Percentiles rank a stretch among this genome's conserved stretches.
These are phyloP conservation scores for Anadara kagoshimensis DNA, from an alignment of 1,140 invertebrate genomes.

Conservation along the genomic window DNA sequence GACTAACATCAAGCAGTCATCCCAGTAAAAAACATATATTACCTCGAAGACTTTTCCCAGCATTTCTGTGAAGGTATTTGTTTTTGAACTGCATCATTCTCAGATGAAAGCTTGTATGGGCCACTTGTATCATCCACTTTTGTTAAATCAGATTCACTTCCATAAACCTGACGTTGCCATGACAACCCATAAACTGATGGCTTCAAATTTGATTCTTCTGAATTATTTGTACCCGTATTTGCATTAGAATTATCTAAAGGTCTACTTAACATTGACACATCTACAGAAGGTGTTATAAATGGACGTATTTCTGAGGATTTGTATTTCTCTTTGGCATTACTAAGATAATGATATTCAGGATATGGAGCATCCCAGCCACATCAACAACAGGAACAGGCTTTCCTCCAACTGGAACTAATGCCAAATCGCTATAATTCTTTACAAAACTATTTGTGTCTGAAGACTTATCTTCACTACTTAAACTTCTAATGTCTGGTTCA, in stretches of 20 bases:
- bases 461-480: no score
- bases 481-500: no score
- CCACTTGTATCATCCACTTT: not conserved
- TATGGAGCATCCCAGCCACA: conserved; percentile 32
- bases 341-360: conserved; percentile 32
- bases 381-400: conserved; percentile 39
- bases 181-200: conserved; percentile 55
- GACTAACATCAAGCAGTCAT: no score
- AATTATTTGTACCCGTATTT: not conserved
- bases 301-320: conserved; percentile 25
- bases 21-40: no score
- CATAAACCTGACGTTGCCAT: conserved; percentile 52
- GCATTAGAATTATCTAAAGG: not conserved
- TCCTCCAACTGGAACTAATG: conserved; percentile 27
- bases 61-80: not conserved
- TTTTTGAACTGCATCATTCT: not conserved
- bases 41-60: no score
- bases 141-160: conserved; percentile 41
- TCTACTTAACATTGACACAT: not conserved
- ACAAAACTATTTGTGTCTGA: no score
- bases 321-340: conserved; percentile 36
- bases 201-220: conserved; percentile 25
- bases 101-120: conserved; percentile 1
- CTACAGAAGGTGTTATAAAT: conserved; percentile 9
- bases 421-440: not conserved